Evolutionary conservation across 2,888 invertebrate genomes (phyloP).

Genomic region (Ichneumon xanthorius): DNA sequence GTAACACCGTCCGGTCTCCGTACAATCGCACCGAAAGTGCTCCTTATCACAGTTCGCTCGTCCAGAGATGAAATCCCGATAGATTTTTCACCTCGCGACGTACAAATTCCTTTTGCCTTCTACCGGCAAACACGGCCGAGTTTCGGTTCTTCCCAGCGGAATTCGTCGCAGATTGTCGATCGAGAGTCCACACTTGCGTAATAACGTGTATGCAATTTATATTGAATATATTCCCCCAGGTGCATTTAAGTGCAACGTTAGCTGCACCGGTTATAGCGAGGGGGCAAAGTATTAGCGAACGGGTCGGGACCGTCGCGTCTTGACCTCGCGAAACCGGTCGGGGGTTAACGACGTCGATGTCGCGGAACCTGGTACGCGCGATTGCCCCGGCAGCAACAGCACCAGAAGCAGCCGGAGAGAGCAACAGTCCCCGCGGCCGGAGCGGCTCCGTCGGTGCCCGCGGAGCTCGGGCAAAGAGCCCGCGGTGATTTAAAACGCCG

Average conservation of each 20-base stretch:
- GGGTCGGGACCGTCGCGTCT: constrained; percentile 63
- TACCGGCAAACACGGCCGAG: neutral
- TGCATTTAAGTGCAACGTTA: constrained; percentile 34
- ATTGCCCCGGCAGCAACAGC: constrained; percentile 35
- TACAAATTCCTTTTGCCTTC: neutral
- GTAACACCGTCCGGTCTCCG: neutral
- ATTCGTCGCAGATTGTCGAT: neutral
- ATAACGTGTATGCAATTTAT: constrained; percentile 39
- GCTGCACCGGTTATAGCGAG: constrained; percentile 8
- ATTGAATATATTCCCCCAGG: constrained; percentile 50
- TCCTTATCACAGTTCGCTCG: neutral
- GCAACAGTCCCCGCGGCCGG: constrained; percentile 52
- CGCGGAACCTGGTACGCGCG: constrained; percentile 56
- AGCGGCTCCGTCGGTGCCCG: constrained; percentile 41
- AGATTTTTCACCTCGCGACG: constrained; percentile 1
- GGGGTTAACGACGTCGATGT: constrained; percentile 68
- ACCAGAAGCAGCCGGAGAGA: constrained; percentile 50
- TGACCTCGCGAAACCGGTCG: constrained; percentile 69
- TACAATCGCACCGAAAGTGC: neutral
- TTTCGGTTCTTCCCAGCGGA: neutral
- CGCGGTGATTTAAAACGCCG: constrained; percentile 69
- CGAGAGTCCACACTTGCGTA: constrained; percentile 1
- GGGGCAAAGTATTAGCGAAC: constrained; percentile 53
- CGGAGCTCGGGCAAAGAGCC: constrained; percentile 56
- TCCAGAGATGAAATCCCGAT: neutral